Evolutionary conservation across 1,140 invertebrate genomes (phyloP).

Genomic region (Drosophila prosaltans): DNA sequence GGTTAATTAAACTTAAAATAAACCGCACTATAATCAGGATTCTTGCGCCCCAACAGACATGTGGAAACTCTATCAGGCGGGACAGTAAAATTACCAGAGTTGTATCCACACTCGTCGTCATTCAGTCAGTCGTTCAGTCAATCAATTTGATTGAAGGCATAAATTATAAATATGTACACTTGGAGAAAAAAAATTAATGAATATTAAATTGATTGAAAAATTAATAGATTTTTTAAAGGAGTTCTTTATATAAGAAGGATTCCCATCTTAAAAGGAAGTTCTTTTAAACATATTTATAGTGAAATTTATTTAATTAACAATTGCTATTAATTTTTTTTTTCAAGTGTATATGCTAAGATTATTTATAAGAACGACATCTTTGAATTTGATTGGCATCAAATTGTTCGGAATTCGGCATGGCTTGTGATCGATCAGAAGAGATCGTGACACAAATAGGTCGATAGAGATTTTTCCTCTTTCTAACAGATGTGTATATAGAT

Average conservation of each 20-base stretch:
- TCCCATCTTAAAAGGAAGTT: too few relatives aligned
- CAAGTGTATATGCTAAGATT: neutral
- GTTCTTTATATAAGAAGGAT: too few relatives aligned
- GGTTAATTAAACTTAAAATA: slow-evolving; percentile 77
- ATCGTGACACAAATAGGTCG: slow-evolving; percentile 24
- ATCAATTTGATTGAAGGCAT: slow-evolving; percentile 62
- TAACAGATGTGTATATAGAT: neutral
- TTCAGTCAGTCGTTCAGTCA: slow-evolving; percentile 36
- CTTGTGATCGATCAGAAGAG: slow-evolving; percentile 18
- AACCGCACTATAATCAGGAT: slow-evolving; percentile 67
- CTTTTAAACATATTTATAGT: too few relatives aligned
- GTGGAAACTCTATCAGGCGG: slow-evolving; percentile 64
- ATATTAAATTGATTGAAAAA: too few relatives aligned
- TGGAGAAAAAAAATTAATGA: slow-evolving; percentile 19
- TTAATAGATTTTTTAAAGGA: too few relatives aligned
- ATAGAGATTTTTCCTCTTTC: neutral
- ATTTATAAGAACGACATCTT: slow-evolving; percentile 8
- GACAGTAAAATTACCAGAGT: slow-evolving; percentile 66
- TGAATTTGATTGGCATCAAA: slow-evolving; percentile 65
- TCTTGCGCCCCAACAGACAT: slow-evolving; percentile 46
- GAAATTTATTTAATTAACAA: too few relatives aligned
- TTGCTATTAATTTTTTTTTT: slow-evolving; percentile 13
- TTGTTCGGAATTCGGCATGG: slow-evolving; percentile 37
- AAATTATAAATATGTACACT: slow-evolving; percentile 53
- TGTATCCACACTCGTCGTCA: slow-evolving; percentile 48